Base-by-base conservation (phyloP, 2,888 invertebrate genomes). In the Xestia xanthographa region DNA sequence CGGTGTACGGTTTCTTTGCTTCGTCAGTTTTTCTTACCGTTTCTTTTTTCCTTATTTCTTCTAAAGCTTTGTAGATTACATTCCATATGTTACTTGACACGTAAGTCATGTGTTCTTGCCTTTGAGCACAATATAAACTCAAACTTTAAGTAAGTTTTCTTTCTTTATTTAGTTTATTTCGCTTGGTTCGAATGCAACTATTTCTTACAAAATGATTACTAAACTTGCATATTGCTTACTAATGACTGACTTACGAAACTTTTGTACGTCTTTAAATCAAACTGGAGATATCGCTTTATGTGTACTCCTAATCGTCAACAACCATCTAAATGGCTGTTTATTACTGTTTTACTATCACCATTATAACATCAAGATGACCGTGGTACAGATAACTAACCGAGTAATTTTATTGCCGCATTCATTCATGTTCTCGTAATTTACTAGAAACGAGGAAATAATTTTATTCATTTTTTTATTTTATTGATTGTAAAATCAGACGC, bases 1-100 rank as follows among this genome's bases (percentile, higher is more conserved):
- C 82, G 58, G 66, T 70, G 82, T 83, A 86, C 81, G 85, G 76
- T 85, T 86, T 88, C 86, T 84, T 85, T 81, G 83, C 87, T 77
- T 76, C 85, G 86, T 83, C 89, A 73, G 75, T 80, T 82, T 85
- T 84, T 80, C 66, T 79, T 78, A 62, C 68, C 65, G 77, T 82
- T 75, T 69, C 66, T 76, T 73, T 69, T 72, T 78, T 66, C 74
- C 65, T 71, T 69, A 66, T 69, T 79, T 77, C 50, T 77, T 75
- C 68, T 70, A 72, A 45, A 56, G 38, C 70, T 79, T 69, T 70
- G 56, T 73, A 67, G 66, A 75, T 78, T 69, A 65, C 71, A 41
- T 86, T 68, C 70, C 56, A 63, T 77, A 70, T 50, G 62, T 73
- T 53, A 71, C 67, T 48, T 69, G 66, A 73, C 48, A 58, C 67